These are phyloP conservation scores for Heteronetta atricapilla DNA, from an alignment of 2,113 vertebrate species.

Conservation along the genomic window DNA sequence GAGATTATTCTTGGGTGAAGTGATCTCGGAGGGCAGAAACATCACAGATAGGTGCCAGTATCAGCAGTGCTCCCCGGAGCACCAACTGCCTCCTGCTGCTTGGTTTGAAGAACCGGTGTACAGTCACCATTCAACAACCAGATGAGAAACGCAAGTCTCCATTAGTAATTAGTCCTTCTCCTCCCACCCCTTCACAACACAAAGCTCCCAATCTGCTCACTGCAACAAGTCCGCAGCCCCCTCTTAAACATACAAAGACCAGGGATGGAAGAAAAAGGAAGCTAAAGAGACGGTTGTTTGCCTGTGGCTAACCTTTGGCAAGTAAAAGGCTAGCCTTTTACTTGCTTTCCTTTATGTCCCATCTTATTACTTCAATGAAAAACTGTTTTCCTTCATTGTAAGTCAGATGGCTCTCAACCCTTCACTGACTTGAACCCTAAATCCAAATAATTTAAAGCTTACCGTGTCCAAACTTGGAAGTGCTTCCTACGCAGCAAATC, in stretches of 20 bases:
- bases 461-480: neutral
- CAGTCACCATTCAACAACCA: neutral
- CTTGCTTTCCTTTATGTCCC: neutral
- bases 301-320: neutral
- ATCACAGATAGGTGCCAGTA: neutral
- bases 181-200: neutral
- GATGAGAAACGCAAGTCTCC: neutral
- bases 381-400: neutral
- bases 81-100: neutral
- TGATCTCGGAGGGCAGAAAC: neutral
- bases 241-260: neutral
- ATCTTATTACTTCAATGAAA: neutral
- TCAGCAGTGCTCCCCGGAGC: neutral
- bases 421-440: neutral
- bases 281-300: neutral
- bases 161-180: neutral
- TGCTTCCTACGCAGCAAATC: neutral
- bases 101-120: neutral
- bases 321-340: neutral
- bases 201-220: slow-evolving; percentile 12
- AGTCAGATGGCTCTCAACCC: neutral
- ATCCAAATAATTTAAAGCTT: neutral
- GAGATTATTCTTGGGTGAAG: neutral
- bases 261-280: neutral
- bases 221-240: neutral